These are phyloP conservation scores for Brachionus sp. DNA, from an alignment of 1,140 invertebrate genomes.

Conservation along the genomic window DNA sequence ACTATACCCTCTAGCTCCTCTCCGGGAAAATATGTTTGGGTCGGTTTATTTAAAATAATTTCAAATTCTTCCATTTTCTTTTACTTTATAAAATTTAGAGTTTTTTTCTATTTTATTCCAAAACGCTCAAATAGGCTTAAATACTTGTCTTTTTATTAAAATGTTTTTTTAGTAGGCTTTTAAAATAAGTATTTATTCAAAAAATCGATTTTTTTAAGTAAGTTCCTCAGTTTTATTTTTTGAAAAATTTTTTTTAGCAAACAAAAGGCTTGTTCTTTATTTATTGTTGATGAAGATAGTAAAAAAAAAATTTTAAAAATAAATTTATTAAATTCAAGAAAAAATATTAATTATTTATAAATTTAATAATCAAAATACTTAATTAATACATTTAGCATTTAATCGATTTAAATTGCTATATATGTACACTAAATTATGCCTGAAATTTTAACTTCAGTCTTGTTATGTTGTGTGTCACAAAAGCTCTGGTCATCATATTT, in stretches of 20 bases:
- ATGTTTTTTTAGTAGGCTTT: neutral
- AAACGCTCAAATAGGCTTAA: neutral
- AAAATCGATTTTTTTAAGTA: neutral
- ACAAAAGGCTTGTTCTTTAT: neutral
- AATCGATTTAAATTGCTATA: neutral
- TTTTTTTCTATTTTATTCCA: neutral
- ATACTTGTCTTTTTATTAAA: neutral
- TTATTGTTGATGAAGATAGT: neutral
- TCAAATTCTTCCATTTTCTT: neutral
- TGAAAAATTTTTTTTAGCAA: too few species aligned
- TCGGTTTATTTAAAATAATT: neutral
- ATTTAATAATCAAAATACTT: neutral
- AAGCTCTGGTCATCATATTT: neutral
- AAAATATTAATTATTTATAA: neutral
- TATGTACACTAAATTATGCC: neutral
- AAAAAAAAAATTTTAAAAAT: neutral
- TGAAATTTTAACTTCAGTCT: neutral
- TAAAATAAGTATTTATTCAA: neutral
- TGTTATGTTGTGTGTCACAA: neutral
- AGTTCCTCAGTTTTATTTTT: too few species aligned
- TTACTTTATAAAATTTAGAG: neutral
- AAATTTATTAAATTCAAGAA: neutral
- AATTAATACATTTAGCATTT: neutral
- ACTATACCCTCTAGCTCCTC: neutral
- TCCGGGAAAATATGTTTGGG: neutral